A percentile compares a stretch with the other conserved stretches of the same genome.
Evolutionary conservation across 2,888 invertebrate genomes (phyloP).

Genomic region (Malthinus flaveolus): DNA sequence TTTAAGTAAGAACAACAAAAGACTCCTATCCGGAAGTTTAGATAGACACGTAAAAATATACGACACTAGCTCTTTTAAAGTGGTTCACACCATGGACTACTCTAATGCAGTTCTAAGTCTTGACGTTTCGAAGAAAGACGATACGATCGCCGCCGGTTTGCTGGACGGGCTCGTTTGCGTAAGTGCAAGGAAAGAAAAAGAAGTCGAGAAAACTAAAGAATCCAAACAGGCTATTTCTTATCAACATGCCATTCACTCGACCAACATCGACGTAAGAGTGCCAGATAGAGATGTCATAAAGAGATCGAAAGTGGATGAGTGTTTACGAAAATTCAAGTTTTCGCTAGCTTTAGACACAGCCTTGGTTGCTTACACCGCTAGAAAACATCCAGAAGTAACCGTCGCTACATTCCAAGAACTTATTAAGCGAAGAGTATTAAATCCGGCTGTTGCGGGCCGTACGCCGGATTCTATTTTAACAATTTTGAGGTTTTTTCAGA

Average conservation of each 20-base stretch:
- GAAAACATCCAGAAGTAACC: slow-evolving; percentile 74
- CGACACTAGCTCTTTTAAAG: slow-evolving; percentile 82
- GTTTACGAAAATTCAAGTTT: slow-evolving; percentile 79
- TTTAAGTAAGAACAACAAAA: slow-evolving; percentile 78
- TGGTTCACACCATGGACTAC: slow-evolving; percentile 86
- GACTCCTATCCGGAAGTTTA: slow-evolving; percentile 86
- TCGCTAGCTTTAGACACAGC: slow-evolving; percentile 77
- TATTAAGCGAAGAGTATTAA: slow-evolving; percentile 77
- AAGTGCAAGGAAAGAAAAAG: slow-evolving; percentile 70
- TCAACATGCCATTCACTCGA: slow-evolving; percentile 50
- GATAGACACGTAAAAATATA: slow-evolving; percentile 94
- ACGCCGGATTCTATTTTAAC: slow-evolving; percentile 66
- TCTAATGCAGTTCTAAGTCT: slow-evolving; percentile 90
- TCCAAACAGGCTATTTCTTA: slow-evolving; percentile 61
- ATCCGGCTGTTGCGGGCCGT: slow-evolving; percentile 74
- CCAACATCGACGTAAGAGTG: slow-evolving; percentile 59
- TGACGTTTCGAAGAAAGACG: slow-evolving; percentile 75
- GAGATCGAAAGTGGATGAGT: slow-evolving; percentile 67
- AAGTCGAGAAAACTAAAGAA: slow-evolving; percentile 48
- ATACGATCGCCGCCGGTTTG: slow-evolving; percentile 88
- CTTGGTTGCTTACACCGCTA: slow-evolving; percentile 62
- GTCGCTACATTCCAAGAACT: slow-evolving; percentile 85
- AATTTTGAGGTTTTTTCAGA: slow-evolving; percentile 76
- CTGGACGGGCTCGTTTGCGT: slow-evolving; percentile 90
- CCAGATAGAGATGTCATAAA: slow-evolving; percentile 50